A percentile compares a stretch with the other conserved stretches of the same genome.
These are phyloP conservation scores for Pangasius macronema DNA, from an alignment of 2,797 vertebrate species.

Conservation along the genomic window DNA sequence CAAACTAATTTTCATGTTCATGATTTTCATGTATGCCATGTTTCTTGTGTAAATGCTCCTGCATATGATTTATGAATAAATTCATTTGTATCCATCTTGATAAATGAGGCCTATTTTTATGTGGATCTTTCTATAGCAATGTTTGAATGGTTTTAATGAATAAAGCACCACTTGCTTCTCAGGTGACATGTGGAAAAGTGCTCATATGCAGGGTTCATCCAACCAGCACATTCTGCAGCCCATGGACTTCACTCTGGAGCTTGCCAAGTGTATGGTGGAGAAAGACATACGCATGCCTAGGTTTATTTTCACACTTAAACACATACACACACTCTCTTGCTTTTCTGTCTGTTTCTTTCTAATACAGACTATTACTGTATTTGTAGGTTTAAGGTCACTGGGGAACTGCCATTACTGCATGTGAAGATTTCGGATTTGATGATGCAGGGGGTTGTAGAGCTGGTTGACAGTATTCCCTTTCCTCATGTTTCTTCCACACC, in stretches of 20 bases:
- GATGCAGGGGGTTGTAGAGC: conserved; percentile 79
- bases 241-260: conserved; percentile 86
- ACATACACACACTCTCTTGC: not conserved
- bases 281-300: conserved; percentile 90
- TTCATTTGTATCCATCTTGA: not conserved
- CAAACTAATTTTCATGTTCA: not conserved
- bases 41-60: not conserved
- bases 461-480: conserved; percentile 85
- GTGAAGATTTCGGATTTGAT: conserved; percentile 90
- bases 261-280: conserved; percentile 94
- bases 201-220: conserved; percentile 81
- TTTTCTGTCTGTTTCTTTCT: not conserved
- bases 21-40: not conserved
- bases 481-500: conserved; percentile 73
- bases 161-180: not conserved
- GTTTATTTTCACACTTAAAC: conserved; percentile 63
- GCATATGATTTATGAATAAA: not conserved
- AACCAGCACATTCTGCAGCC: conserved; percentile 87
- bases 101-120: not conserved
- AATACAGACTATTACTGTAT: not conserved
- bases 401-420: conserved; percentile 89
- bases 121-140: not conserved
- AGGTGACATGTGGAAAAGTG: conserved; percentile 89
- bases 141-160: not conserved
- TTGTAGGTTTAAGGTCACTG: conserved; percentile 89